Evolutionary conservation across 2,797 vertebrate genomes (phyloP), one percentile per base, ranked within the genome.

Genomic region (Mormyrops boulengeri): DNA sequence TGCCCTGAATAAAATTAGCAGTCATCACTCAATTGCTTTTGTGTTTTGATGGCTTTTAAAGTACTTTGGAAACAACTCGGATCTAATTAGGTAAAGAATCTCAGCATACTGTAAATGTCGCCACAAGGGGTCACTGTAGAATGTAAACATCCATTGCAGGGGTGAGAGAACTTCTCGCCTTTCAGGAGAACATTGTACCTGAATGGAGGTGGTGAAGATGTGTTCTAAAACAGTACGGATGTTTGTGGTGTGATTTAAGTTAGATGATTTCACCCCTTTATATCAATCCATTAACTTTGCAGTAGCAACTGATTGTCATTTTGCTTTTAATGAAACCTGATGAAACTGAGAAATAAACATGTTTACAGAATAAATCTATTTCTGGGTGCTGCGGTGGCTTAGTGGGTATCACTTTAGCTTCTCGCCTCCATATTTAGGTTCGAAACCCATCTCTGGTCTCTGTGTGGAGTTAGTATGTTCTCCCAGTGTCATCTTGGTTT

Each of bases 41-140:
- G 47, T 26, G 9, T 12, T 30, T 84, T 84, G 41, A 17, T 5
- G 69, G 14, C n/a, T 49, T 85, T 26, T 50, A 22, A 49, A 52
- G 44, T 49, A 85, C 19, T 85, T 26, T 85, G 22, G 44, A 85
- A 85, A 26, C 47, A 50, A 19, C 47, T 47, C 19, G 1, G 19
- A 85, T 85, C 44, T 44, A 85, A 49, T 22, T 84, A 22, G 80
- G 19, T 26, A 52, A 85, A 22, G 19, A 50, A 50, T 47, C 38
- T n/a, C 80, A 85, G 47, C 1, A 8, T 60, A 22, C 57, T 60
- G n/a, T 49, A 50, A 85, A 12, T 85, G 82, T 50, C 41, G 47
- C 44, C 82, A 85, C 82, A 49, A 85, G 82, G 44, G 82, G 82
- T 85, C 82, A 9, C 49, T 49, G 49, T 85, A 52, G 82, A 85